These are phyloP conservation scores for Drosophila trichaetosa DNA, from an alignment of 2,888 invertebrate genomes.

Conservation along the genomic window DNA sequence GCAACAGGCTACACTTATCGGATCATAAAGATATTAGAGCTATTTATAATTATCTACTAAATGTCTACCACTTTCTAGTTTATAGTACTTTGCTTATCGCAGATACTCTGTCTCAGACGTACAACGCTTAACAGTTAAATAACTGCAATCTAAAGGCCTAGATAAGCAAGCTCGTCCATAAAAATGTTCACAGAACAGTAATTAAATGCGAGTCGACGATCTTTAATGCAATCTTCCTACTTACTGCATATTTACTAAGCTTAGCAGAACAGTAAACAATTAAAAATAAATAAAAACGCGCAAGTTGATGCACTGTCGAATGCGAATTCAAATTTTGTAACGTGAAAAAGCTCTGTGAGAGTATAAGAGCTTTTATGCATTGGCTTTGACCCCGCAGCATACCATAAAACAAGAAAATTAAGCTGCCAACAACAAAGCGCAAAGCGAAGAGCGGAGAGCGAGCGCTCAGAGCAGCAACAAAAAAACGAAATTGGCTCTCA, in stretches of 20 bases:
- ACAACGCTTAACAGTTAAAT: conserved; percentile 12
- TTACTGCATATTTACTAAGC: background rate
- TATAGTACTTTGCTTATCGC: conserved; percentile 32
- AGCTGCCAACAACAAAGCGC: conserved; percentile 8
- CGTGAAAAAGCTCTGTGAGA: conserved; percentile 38
- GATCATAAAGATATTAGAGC: conserved; percentile 18
- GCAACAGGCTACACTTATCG: conserved; percentile 26
- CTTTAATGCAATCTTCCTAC: background rate
- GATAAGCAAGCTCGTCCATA: conserved; percentile 21
- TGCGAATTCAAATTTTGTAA: conserved; percentile 41
- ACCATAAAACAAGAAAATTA: background rate
- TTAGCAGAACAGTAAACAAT: background rate
- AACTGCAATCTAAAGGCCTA: background rate
- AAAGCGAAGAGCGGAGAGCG: conserved; percentile 26
- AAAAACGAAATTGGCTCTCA: background rate
- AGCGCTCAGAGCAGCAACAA: background rate
- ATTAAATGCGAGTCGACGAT: conserved; percentile 1
- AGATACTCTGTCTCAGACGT: conserved; percentile 10
- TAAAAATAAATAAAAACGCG: background rate
- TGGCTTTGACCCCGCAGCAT: background rate
- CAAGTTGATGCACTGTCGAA: background rate
- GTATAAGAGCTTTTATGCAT: conserved; percentile 27
- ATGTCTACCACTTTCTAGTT: background rate
- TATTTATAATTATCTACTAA: conserved; percentile 10
- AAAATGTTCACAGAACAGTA: background rate